Percentiles rank a stretch among this genome's conserved stretches.
Conservation (phyloP, 2,888 invertebrate genomes). For the Opisthograptis luteolata region DNA sequence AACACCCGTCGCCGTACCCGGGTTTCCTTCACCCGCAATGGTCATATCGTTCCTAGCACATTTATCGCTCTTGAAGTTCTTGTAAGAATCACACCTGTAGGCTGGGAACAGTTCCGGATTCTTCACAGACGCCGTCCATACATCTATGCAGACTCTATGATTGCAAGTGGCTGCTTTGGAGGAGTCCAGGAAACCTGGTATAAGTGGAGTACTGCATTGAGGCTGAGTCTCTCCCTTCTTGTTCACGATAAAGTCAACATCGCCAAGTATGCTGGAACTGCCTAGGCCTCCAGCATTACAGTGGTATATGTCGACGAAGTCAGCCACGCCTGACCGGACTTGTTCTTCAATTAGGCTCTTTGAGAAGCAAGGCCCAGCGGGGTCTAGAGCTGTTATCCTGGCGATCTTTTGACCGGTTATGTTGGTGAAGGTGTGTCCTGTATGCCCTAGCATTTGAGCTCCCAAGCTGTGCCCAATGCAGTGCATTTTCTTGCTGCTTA, state of each 20-base stretch:
- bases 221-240: conserved; percentile 80
- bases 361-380: conserved; percentile 38
- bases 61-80: conserved; percentile 40
- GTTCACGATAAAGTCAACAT: conserved; percentile 76
- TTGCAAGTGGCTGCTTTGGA: conserved; percentile 61
- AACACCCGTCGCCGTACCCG: conserved; percentile 57
- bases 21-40: conserved; percentile 60
- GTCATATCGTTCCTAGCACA: conserved; percentile 49
- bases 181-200: conserved; percentile 58
- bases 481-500: conserved; percentile 34
- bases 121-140: conserved; percentile 56
- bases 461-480: conserved; percentile 44
- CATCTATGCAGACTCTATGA: conserved; percentile 57
- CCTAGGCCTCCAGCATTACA: conserved; percentile 72
- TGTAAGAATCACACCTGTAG: conserved; percentile 49
- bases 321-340: conserved; percentile 67
- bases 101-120: conserved; percentile 54
- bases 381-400: conserved; percentile 40
- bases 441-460: conserved; percentile 38
- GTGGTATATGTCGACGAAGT: conserved; percentile 76
- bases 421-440: conserved; percentile 28
- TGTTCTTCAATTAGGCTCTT: conserved; percentile 44
- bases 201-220: conserved; percentile 64
- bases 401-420: conserved; percentile 30
- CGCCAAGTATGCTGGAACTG: conserved; percentile 62